phyloP scores from a whole-genome alignment of 2,888 invertebrate species.

The Ryuthela nishihirai region DNA sequence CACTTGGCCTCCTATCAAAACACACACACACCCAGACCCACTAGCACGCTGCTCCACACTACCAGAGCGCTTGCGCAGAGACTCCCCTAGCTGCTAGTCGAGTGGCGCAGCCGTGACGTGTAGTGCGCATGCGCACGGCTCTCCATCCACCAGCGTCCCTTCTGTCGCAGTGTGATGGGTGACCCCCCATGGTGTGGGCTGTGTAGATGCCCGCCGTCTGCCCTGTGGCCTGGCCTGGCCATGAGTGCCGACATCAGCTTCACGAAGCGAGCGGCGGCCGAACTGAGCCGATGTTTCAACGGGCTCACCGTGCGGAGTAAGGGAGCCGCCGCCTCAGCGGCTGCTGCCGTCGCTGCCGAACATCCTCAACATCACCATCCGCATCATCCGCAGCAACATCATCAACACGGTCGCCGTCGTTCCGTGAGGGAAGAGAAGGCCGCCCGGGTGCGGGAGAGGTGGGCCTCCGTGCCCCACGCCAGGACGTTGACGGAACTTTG shows the following conservation, averaged over 20 bases:
- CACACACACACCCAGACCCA: no score
- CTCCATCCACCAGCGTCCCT: no score
- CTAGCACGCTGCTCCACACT: no score
- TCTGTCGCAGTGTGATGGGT: constrained; percentile 33
- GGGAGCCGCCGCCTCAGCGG: no score
- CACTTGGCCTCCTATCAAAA: no score
- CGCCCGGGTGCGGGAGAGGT: constrained; percentile 14
- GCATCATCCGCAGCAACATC: constrained; percentile 14
- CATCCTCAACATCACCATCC: constrained; percentile 1
- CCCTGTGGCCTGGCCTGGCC: constrained; percentile 17
- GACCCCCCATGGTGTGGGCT: constrained; percentile 36
- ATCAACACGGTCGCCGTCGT: constrained; percentile 6
- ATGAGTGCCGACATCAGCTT: constrained; percentile 41
- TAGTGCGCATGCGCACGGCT: no score
- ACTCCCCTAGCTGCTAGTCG: no score
- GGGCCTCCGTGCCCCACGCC: constrained; percentile 27
- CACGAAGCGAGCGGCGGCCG: constrained; percentile 44
- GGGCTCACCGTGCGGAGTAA: constrained; percentile 38
- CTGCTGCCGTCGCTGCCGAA: constrained; percentile 1
- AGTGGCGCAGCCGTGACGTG: no score
- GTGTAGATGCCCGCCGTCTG: constrained; percentile 31
- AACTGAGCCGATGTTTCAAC: constrained; percentile 44
- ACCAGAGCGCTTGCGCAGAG: no score
- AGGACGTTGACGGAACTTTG: constrained; percentile 29
- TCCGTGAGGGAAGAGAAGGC: not conserved